phyloP scores from a whole-genome alignment of 1,140 invertebrate species.

The Pteromalus puparum region DNA sequence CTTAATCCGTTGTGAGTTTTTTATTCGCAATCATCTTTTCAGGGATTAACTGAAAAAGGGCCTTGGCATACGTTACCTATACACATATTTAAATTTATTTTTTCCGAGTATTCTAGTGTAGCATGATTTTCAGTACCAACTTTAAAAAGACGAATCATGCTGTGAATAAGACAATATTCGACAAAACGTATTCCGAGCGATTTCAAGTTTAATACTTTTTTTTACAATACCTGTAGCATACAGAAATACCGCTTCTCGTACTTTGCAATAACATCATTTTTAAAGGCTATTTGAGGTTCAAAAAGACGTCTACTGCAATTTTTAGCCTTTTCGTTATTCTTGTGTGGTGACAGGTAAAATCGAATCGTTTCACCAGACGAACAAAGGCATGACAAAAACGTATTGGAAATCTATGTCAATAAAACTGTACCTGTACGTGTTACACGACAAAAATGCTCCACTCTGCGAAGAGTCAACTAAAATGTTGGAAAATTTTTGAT shows the following conservation, averaged over 20 bases:
- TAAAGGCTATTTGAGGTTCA: neutral
- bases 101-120: neutral
- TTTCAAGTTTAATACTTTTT: neutral
- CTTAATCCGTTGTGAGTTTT: too few relatives aligned
- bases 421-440: conserved; percentile 23
- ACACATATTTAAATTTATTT: too few relatives aligned
- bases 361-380: conserved; percentile 9
- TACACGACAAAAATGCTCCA: conserved; percentile 7
- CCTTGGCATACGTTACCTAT: too few relatives aligned
- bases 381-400: neutral
- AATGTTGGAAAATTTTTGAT: conserved; percentile 20
- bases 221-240: too few relatives aligned
- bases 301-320: neutral
- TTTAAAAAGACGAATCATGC: neutral
- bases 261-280: too few relatives aligned
- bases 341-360: neutral
- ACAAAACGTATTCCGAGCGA: neutral
- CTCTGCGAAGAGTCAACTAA: neutral
- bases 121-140: neutral
- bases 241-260: too few relatives aligned
- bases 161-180: neutral
- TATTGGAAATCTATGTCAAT: conserved; percentile 33
- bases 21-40: too few relatives aligned
- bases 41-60: too few relatives aligned
- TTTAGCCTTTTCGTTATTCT: neutral